Percentiles rank a stretch among this genome's conserved stretches.
phyloP scores from a whole-genome alignment of 2,797 vertebrate species.

The Fundulus diaphanus region DNA sequence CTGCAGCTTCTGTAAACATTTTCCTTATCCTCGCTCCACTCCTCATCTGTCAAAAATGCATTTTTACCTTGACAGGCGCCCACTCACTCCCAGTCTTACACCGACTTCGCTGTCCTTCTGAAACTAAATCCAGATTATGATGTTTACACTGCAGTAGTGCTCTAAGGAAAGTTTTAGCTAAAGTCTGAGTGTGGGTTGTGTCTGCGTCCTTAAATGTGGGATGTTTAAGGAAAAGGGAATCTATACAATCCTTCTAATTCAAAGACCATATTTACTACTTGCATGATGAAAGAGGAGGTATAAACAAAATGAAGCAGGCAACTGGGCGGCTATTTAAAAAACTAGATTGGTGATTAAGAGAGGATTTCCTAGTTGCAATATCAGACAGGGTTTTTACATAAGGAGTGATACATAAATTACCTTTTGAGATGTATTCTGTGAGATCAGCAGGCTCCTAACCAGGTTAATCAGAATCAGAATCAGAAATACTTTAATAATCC shows the following conservation, averaged over 20 bases:
- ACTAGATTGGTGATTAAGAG: background rate
- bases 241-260: background rate
- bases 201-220: background rate
- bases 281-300: background rate
- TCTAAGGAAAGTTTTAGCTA: background rate
- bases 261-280: background rate
- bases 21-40: slow-evolving; percentile 36
- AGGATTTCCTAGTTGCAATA: background rate
- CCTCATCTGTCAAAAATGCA: slow-evolving; percentile 26
- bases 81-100: slow-evolving; percentile 35
- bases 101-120: slow-evolving; percentile 30
- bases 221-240: background rate
- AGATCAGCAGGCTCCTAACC: too few relatives aligned
- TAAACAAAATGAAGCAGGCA: background rate
- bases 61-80: slow-evolving; percentile 43
- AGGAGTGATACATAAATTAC: background rate
- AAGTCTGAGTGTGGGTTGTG: background rate
- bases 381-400: background rate
- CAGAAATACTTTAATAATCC: too few relatives aligned
- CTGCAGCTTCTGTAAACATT: slow-evolving; percentile 45
- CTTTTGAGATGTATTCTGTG: background rate
- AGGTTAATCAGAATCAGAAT: too few relatives aligned
- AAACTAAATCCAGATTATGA: slow-evolving; percentile 37
- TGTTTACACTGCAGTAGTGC: slow-evolving; percentile 7
- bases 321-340: background rate